Evolutionary conservation across 2,113 vertebrate genomes (phyloP).

Genomic region (Dicrurus megarhynchus): DNA sequence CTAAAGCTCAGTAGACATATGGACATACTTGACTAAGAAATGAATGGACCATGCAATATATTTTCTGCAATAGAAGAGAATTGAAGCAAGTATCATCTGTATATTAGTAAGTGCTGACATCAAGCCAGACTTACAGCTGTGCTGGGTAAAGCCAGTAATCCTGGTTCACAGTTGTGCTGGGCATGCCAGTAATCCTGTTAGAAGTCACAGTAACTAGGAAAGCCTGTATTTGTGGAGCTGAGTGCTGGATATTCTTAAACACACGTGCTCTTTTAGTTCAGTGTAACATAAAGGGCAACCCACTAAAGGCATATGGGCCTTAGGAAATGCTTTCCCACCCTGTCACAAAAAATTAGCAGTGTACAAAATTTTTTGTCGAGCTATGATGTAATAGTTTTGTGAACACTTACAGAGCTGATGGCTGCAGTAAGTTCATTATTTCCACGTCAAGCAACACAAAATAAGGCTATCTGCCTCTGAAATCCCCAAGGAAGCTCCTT

Average conservation of each 20-base stretch:
- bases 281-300: neutral
- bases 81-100: neutral
- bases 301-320: neutral
- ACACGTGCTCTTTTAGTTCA: neutral
- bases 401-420: neutral
- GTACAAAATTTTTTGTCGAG: neutral
- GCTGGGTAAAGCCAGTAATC: neutral
- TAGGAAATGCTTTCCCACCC: slow-evolving; percentile 24
- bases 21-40: neutral
- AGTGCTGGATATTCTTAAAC: neutral
- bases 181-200: neutral
- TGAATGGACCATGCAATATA: neutral
- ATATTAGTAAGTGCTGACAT: neutral
- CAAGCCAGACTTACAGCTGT: neutral
- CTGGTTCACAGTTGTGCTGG: neutral
- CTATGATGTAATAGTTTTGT: neutral
- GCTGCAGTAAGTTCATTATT: slow-evolving; percentile 16
- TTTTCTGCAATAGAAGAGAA: neutral
- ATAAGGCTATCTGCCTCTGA: neutral
- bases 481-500: neutral
- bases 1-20: neutral
- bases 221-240: neutral
- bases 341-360: neutral
- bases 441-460: neutral
- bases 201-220: neutral